Evolutionary conservation across 1,140 invertebrate genomes (phyloP).

Genomic region (Psix sp.): DNA sequence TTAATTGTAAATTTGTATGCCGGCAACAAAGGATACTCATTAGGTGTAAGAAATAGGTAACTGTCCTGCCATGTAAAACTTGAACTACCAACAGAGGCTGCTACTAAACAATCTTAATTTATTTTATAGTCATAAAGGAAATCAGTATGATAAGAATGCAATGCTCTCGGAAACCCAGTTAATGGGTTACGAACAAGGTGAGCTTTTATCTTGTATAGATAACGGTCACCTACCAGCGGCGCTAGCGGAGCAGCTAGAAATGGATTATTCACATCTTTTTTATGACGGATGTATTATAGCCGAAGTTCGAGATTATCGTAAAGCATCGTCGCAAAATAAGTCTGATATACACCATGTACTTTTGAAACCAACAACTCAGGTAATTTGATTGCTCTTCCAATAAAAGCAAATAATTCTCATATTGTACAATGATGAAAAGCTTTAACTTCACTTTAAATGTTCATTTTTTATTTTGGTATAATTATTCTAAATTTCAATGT

Average conservation of each 20-base stretch:
- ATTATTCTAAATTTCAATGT: no score
- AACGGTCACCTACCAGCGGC: slow-evolving; percentile 91
- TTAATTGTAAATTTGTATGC: slow-evolving; percentile 94
- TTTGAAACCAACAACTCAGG: slow-evolving; percentile 91
- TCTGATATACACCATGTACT: slow-evolving; percentile 91
- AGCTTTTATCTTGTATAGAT: slow-evolving; percentile 87
- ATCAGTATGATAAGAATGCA: slow-evolving; percentile 78
- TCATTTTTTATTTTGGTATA: no score
- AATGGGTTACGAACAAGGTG: slow-evolving; percentile 87
- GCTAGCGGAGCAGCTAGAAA: slow-evolving; percentile 89
- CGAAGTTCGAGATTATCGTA: slow-evolving; percentile 92
- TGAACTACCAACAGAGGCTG: slow-evolving; percentile 9
- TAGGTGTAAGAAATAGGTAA: slow-evolving; percentile 82
- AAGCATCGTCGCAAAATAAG: slow-evolving; percentile 83
- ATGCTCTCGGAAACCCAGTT: slow-evolving; percentile 84
- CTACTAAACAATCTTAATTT: slow-evolving; percentile 28
- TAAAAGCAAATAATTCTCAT: no score
- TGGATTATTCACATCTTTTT: slow-evolving; percentile 88
- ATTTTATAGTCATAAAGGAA: slow-evolving; percentile 68
- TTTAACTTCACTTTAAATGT: no score
- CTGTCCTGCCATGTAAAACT: background rate
- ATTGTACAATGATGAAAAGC: no score
- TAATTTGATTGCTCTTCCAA: no score
- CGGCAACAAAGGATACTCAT: slow-evolving; percentile 92
- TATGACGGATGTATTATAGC: slow-evolving; percentile 94